Base-by-base conservation (phyloP, 2,113 vertebrate species). In the Synodontis membranacea region DNA sequence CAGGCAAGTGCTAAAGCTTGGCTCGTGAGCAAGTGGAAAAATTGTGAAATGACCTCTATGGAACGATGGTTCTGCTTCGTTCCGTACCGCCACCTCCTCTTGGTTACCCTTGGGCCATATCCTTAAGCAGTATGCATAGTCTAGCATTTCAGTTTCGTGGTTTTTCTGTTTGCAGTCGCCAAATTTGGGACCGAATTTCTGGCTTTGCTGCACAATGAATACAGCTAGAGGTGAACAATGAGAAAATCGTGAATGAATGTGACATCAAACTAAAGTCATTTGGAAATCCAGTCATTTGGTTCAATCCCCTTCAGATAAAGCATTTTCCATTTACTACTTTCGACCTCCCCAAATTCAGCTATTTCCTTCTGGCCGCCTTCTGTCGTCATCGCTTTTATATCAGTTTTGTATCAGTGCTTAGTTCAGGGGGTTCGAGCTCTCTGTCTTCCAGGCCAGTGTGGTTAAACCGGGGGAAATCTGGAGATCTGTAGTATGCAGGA, bases 1-100 rank as follows among this genome's bases (percentile, higher is more conserved):
- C 98, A 99, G 96, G 98, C 97, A 92, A 96, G 93, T 80, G 97
- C 97, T 92, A 96, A 93, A 39, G 23, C 39, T 60, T 37, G 83
- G 48, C 21, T 52, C 14, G 64, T 25, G 31, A 80, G 50, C n/a
- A 79, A 56, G 23, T 12, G 39, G 48, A 37, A 39, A 68, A 39
- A 54, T 50, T 8, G 44, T 42, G 19, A 25, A 80, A 58, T 37
- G 50, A 34, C 50, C 12, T 1, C 76, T 39, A 23, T 25, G 19
- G 0, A 50, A 17, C 25, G 28, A 48, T 76, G 28, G 1, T 34
- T 34, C 15, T 52, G 50, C 50, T 6, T 11, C 10, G 21, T 21
- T 52, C 12, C 28, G 7, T 31, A 0, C 5, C 5, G 7, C 21
- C 44, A 4, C 46, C 12, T 52, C 46, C 0, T 34, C 21, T 10